Conservation (phyloP, 2,113 vertebrate species). For the Haemorhous mexicanus region DNA sequence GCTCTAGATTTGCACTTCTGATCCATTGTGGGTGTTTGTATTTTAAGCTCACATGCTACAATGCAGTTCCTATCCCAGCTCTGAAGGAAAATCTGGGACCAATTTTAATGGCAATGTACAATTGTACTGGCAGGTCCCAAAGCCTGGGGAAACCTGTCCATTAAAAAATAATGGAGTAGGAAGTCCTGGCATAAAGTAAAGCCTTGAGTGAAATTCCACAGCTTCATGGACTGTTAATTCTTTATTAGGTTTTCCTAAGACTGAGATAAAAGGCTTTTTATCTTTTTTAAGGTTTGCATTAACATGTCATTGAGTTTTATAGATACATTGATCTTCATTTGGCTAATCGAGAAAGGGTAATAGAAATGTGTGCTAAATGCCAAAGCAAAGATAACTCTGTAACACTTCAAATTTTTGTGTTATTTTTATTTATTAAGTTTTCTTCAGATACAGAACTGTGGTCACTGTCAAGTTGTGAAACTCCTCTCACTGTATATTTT, state of each 20-base stretch:
- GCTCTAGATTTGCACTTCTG: not conserved
- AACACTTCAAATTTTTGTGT: not conserved
- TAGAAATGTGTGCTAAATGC: constrained; percentile 49
- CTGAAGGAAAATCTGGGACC: not conserved
- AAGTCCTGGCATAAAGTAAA: constrained; percentile 67
- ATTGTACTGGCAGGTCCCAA: not conserved
- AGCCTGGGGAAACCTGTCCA: constrained; percentile 48
- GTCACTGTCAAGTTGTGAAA: not conserved
- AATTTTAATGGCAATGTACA: not conserved
- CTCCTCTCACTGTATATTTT: not conserved
- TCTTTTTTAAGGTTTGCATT: constrained; percentile 74
- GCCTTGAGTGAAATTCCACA: constrained; percentile 69
- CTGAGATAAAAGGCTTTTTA: constrained; percentile 72
- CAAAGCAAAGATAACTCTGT: constrained; percentile 37
- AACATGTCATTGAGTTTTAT: constrained; percentile 71
- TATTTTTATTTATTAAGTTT: constrained; percentile 16
- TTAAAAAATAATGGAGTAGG: constrained; percentile 72
- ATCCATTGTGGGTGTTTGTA: not conserved
- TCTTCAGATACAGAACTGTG: not conserved
- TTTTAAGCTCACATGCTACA: not conserved
- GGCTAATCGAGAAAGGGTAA: constrained; percentile 58
- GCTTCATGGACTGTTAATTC: constrained; percentile 76
- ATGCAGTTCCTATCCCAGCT: not conserved
- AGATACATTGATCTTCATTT: constrained; percentile 70
- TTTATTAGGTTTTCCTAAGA: constrained; percentile 79